These are phyloP conservation scores for Thalassophryne amazonica DNA, from an alignment of 2,797 vertebrate species.

Conservation along the genomic window DNA sequence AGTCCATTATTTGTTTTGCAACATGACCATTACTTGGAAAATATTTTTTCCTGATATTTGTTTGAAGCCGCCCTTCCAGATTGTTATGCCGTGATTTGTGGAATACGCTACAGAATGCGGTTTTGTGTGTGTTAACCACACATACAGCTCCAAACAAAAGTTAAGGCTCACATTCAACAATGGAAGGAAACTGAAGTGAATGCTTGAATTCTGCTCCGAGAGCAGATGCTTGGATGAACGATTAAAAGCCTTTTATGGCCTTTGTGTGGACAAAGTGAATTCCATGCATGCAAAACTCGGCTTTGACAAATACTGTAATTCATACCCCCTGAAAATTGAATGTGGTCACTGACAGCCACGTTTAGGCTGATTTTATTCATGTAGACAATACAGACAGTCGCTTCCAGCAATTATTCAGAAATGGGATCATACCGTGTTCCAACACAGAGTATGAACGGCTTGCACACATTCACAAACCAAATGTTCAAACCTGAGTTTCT, in stretches of 20 bases:
- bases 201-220: conserved; percentile 29
- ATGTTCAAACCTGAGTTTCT: too few relatives aligned
- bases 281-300: conserved; percentile 25
- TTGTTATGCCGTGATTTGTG: conserved; percentile 18
- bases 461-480: too few relatives aligned
- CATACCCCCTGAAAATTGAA: conserved; percentile 13
- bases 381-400: neutral
- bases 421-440: conserved; percentile 12
- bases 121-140: neutral
- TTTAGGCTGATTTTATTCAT: neutral
- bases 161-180: conserved; percentile 42
- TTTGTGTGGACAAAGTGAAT: conserved; percentile 41
- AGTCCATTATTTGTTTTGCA: neutral
- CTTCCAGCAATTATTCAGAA: neutral
- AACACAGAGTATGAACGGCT: too few relatives aligned
- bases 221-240: conserved; percentile 11
- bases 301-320: conserved; percentile 7
- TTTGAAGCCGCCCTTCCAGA: conserved; percentile 14
- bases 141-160: conserved; percentile 12
- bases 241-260: conserved; percentile 20
- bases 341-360: neutral
- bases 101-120: neutral
- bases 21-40: neutral
- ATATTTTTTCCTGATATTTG: conserved; percentile 17
- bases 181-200: conserved; percentile 52